Evolutionary conservation across 2,888 invertebrate genomes (phyloP).

Genomic region (Galeopsomyia nigrocyanea): DNA sequence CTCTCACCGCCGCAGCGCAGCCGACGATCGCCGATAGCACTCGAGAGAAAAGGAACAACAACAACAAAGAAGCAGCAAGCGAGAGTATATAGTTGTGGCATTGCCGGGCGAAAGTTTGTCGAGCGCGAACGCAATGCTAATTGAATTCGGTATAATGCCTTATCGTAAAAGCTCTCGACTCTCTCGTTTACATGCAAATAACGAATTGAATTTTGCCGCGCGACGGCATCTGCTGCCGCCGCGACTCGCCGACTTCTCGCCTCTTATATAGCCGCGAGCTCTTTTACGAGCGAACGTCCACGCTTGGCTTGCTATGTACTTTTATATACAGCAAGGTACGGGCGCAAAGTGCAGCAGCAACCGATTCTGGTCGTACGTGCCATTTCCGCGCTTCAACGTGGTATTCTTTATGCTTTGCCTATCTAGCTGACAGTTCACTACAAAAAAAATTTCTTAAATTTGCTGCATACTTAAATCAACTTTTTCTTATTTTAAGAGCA

Average conservation of each 20-base stretch:
- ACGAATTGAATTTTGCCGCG: constrained; percentile 22
- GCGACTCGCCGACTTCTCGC: constrained; percentile 9
- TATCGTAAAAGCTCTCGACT: neutral
- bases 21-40: neutral
- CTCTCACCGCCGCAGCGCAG: neutral
- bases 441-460: too few relatives aligned
- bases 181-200: constrained; percentile 43
- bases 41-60: neutral
- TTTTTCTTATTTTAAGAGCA: too few relatives aligned
- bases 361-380: too few relatives aligned
- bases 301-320: neutral
- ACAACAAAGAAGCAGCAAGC: too few relatives aligned
- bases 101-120: constrained; percentile 5
- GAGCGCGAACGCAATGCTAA: constrained; percentile 16
- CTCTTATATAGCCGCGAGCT: neutral
- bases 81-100: too few relatives aligned
- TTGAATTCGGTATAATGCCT: constrained; percentile 18
- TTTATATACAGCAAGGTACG: neutral
- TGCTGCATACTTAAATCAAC: too few relatives aligned
- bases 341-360: neutral
- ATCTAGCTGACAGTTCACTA: too few relatives aligned
- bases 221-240: neutral
- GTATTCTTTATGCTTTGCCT: too few relatives aligned
- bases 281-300: neutral
- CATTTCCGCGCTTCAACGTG: too few relatives aligned